phyloP scores from a whole-genome alignment of 2,113 vertebrate species.

The Pelodiscus sinensis region DNA sequence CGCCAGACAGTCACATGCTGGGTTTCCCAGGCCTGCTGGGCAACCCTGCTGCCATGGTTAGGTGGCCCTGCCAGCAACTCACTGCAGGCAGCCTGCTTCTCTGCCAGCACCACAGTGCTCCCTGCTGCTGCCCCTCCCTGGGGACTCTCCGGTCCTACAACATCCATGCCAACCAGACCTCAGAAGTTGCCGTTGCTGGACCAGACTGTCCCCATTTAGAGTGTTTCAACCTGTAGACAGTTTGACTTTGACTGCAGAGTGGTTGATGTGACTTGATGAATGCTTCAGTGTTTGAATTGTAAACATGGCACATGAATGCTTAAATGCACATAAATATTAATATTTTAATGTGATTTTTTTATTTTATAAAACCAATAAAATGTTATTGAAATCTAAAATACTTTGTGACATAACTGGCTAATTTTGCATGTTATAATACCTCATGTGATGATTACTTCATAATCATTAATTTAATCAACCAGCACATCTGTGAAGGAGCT shows the following conservation, averaged over 20 bases:
- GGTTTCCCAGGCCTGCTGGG: too few species aligned
- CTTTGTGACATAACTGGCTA: background rate
- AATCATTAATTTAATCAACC: constrained; percentile 3
- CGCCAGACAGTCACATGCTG: too few species aligned
- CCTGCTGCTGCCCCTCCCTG: too few species aligned
- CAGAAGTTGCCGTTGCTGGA: too few species aligned
- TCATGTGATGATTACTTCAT: constrained; percentile 1
- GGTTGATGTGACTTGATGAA: background rate
- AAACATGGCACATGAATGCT: background rate
- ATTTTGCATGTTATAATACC: background rate
- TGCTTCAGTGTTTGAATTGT: background rate
- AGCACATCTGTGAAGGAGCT: background rate
- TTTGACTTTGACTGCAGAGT: background rate
- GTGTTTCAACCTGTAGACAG: background rate
- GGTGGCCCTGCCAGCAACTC: too few species aligned
- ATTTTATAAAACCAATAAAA: background rate
- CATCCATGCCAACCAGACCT: too few species aligned
- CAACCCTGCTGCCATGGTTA: too few species aligned
- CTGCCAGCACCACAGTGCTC: too few species aligned
- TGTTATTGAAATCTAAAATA: constrained; percentile 16
- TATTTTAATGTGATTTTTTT: background rate
- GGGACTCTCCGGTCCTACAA: too few species aligned
- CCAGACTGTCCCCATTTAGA: too few species aligned
- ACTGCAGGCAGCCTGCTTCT: too few species aligned
- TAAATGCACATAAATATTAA: background rate